Conservation (phyloP, 2,888 invertebrate genomes). For the Pollenia amentaria region DNA sequence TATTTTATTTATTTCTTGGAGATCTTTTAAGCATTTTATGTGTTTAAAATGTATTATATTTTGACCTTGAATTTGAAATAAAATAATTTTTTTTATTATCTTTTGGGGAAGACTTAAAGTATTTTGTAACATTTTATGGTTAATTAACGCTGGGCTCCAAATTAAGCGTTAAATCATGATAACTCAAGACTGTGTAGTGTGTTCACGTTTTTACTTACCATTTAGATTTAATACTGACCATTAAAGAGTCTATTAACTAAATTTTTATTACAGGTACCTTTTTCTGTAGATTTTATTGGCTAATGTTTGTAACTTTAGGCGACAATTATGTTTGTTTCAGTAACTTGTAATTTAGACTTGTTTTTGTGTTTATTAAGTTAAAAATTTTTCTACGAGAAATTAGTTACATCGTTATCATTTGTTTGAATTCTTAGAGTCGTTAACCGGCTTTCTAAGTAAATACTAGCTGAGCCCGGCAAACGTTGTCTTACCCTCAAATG, state of each 20-base stretch:
- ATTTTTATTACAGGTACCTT: not conserved
- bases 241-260: not conserved
- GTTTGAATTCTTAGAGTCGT: too few species aligned
- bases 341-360: too few species aligned
- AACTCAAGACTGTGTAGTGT: not conserved
- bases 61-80: constrained; percentile 16
- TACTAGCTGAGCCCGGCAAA: too few species aligned
- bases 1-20: not conserved
- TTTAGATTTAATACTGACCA: not conserved
- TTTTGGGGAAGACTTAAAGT: not conserved
- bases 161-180: not conserved
- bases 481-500: too few species aligned
- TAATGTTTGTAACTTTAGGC: too few species aligned
- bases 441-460: too few species aligned
- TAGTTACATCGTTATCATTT: too few species aligned
- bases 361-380: too few species aligned
- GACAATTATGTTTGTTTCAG: too few species aligned
- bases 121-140: not conserved
- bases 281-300: too few species aligned
- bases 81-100: not conserved
- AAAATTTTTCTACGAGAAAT: too few species aligned
- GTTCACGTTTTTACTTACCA: not conserved
- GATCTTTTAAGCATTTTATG: not conserved
- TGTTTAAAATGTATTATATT: not conserved
- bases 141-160: constrained; percentile 14